Evolutionary conservation across 92 coral and sea anemone species (phyloP), one percentile per base, ranked within the genome.

Genomic region (Siderastrea radians): DNA sequence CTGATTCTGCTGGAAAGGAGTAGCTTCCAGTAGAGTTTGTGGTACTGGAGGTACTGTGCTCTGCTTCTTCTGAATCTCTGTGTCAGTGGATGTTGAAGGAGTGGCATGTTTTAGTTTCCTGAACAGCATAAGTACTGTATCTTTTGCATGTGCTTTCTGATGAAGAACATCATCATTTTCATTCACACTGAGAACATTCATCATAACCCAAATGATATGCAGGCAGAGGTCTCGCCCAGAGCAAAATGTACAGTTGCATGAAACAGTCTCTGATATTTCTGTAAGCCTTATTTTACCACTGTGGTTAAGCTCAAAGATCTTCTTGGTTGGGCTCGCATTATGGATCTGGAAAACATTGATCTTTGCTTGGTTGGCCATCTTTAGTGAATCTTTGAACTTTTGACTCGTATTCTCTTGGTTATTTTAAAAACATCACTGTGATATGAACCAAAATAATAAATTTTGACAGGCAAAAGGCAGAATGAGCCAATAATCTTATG

Each of bases 171-270:
- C 90, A 79, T 85, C 82, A 68, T 90, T 44, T 70, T 85, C 87
- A 17, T 86, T 90, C 49, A 90, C 87, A 16, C 77, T 71, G 19
- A 90, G 49, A 61, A 85, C 75, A 64, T 86, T 85, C 67, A 84
- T 65, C 90, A 89, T 66, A 6, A 89, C 86, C 92, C 94, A 91
- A 11, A 91, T 77, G 13, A 72, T 81, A 77, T 91, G 94, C 17
- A 91, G 81, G 81, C 93, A 90, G 7, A 87, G 7, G 80, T 87
- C 86, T 67, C 82, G 49, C 49, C 74, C 1, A 45, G 87, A 72
- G 2, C 81, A 82, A 85, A 90, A 90, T 47, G 93, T 11, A 10
- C 64, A 59, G 12, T 59, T 11, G 14, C 64, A 59, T 6, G 64
- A 59, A 6, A 59, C 64, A 59, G n/a, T 59, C 14, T 59, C n/a